Evolutionary conservation across 2,888 invertebrate species (phyloP), one percentile per base, ranked within the genome.

Genomic region (Coenonympha arcania): DNA sequence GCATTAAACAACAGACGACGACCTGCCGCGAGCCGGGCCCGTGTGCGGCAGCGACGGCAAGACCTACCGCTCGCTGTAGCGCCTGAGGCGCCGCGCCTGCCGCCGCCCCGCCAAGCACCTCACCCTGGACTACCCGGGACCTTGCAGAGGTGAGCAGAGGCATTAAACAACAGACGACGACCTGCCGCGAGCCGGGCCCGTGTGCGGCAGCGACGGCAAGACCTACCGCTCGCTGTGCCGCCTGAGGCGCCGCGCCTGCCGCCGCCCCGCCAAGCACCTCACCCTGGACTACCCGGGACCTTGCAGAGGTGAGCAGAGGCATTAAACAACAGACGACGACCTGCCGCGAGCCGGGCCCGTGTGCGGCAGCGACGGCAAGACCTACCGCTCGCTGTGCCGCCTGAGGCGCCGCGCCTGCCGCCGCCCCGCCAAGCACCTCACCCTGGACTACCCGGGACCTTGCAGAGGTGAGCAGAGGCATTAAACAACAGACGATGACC

Each of bases 11-110:
- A n/a, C n/a, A n/a, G n/a, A n/a, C 93, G 1, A 93, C 95, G 1
- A 90, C 92, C 64, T 96, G 96, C 76, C 90, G 90, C 85, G 89
- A 40, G 87, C 87, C 28, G 93, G 94, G 57, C 90, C 93, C 53
- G 93, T 96, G 47, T 96, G n/a, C 79, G 96, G 96, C 54, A 91
- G 91, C 53, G 96, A 96, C 79, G 95, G 95, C 39, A 89, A 92
- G 61, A 94, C 94, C 50, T 96, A 96, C 85, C 90, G 92, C 60
- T 94, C 93, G 63, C 89, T 93, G 59, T 96, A 96, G 80, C 89
- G 94, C 62, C 89, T 96, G 60, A 90, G 92, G 68, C 93, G 95
- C 68, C 88, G 93, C 53, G 93, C 95, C 52, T 96, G 96, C 79
- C 89, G 95, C 58, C 90, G 90, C 63, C 91, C 91, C 61, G 89